These are phyloP conservation scores for Diadophis punctatus DNA, from an alignment of 2,113 vertebrate genomes.

Conservation along the genomic window DNA sequence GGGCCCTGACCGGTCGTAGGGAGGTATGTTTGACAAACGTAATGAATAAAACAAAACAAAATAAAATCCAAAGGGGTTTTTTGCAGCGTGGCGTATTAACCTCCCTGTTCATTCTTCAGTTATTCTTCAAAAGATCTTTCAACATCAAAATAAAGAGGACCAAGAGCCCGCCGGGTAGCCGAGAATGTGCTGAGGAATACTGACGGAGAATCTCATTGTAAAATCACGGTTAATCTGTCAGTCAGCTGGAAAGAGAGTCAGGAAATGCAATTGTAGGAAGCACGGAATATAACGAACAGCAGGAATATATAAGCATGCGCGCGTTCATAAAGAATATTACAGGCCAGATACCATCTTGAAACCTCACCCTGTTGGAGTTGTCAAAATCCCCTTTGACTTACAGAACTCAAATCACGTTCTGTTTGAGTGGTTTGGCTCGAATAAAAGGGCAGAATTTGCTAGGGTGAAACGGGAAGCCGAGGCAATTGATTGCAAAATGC, in stretches of 20 bases:
- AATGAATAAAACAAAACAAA: too few species aligned
- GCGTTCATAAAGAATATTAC: background rate
- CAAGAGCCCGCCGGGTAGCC: fast-evolving
- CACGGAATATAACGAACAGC: background rate
- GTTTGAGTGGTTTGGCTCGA: background rate
- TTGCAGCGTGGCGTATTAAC: background rate
- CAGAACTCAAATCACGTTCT: background rate
- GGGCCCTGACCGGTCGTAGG: too few species aligned
- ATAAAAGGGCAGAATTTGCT: too few species aligned
- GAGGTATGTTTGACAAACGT: too few species aligned
- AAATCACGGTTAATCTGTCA: background rate
- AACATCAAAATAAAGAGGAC: background rate
- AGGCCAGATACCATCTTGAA: background rate
- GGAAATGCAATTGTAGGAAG: background rate
- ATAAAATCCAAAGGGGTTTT: background rate
- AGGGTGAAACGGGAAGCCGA: background rate
- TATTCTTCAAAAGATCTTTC: background rate
- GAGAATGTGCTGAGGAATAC: background rate
- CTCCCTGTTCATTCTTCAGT: background rate
- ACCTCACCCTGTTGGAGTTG: background rate
- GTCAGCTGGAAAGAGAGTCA: background rate
- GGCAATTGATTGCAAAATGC: background rate
- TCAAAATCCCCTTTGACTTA: background rate
- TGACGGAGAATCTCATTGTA: background rate
- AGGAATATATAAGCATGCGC: background rate